These are phyloP conservation scores for Astropecten irregularis DNA, from an alignment of 53 echinoderm and acorn worm genomes.

Conservation along the genomic window DNA sequence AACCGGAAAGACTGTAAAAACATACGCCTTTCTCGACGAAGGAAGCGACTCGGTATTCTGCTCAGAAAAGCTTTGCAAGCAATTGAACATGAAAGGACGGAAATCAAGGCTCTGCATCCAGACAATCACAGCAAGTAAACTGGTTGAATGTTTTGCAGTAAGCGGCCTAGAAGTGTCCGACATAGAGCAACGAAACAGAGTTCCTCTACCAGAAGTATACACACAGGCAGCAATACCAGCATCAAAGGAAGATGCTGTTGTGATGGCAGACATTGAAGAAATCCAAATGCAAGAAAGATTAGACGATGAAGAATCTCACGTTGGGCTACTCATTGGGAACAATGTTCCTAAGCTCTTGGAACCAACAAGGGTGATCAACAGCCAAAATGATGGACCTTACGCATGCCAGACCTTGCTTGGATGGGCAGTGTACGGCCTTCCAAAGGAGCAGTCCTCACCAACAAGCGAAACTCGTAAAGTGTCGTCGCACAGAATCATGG, in stretches of 20 bases:
- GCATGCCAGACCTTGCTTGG: constrained; percentile 22
- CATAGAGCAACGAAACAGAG: background rate
- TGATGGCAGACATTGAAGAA: background rate
- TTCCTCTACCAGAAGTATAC: constrained; percentile 14
- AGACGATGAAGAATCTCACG: background rate
- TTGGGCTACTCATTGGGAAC: constrained; percentile 25
- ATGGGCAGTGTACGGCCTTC: background rate
- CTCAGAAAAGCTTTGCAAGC: constrained; percentile 19
- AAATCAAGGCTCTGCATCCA: background rate
- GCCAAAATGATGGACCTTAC: constrained; percentile 55
- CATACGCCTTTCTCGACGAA: constrained; percentile 68
- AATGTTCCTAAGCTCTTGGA: constrained; percentile 12
- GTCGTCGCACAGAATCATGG: constrained; percentile 22
- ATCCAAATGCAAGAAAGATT: constrained; percentile 10
- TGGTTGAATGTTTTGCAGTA: background rate
- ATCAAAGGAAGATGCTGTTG: background rate
- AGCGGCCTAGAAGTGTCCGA: background rate
- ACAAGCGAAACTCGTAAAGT: constrained; percentile 10
- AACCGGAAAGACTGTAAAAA: constrained; percentile 40
- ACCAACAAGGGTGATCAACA: constrained; percentile 55
- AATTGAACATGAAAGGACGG: constrained; percentile 1
- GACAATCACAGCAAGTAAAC: constrained; percentile 4
- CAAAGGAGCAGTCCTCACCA: background rate
- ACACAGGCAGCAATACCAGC: background rate
- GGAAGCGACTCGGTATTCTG: constrained; percentile 64